These are phyloP conservation scores for Drosophila picticornis DNA, from an alignment of 2,888 invertebrate species.

Conservation along the genomic window DNA sequence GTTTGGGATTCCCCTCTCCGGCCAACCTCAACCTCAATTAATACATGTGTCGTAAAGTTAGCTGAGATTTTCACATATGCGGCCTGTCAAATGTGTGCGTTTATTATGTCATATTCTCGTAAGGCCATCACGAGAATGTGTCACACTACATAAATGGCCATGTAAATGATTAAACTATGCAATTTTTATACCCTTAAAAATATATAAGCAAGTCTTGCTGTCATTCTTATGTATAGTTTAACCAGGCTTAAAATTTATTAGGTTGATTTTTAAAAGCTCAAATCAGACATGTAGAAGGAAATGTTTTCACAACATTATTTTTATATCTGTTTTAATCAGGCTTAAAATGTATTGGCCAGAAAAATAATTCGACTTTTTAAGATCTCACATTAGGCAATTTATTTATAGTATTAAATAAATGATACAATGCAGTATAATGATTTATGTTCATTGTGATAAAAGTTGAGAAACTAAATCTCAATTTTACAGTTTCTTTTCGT, in stretches of 20 bases:
- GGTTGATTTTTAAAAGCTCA: not conserved
- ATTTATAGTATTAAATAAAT: not conserved
- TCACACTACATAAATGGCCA: slow-evolving; percentile 52
- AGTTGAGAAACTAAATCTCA: not conserved
- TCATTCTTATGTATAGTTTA: not conserved
- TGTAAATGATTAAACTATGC: slow-evolving; percentile 64
- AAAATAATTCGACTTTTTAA: not conserved
- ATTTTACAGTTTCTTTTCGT: not conserved
- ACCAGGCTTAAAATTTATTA: not conserved
- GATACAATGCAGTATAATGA: not conserved
- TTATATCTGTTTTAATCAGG: not conserved
- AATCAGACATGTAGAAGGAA: not conserved
- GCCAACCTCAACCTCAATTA: slow-evolving; percentile 56
- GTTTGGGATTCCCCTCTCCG: not conserved
- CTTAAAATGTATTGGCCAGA: not conserved
- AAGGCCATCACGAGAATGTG: slow-evolving; percentile 23
- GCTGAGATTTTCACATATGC: slow-evolving; percentile 47
- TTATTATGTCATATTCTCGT: slow-evolving; percentile 56
- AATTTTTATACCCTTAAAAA: slow-evolving; percentile 15
- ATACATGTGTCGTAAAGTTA: slow-evolving; percentile 54
- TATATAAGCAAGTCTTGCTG: not conserved
- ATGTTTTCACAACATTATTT: not conserved
- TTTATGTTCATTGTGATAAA: not conserved
- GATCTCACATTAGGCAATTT: not conserved
- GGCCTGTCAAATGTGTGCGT: slow-evolving; percentile 51